Conservation (phyloP, 2,888 invertebrate genomes). For the Melipona beecheii region DNA sequence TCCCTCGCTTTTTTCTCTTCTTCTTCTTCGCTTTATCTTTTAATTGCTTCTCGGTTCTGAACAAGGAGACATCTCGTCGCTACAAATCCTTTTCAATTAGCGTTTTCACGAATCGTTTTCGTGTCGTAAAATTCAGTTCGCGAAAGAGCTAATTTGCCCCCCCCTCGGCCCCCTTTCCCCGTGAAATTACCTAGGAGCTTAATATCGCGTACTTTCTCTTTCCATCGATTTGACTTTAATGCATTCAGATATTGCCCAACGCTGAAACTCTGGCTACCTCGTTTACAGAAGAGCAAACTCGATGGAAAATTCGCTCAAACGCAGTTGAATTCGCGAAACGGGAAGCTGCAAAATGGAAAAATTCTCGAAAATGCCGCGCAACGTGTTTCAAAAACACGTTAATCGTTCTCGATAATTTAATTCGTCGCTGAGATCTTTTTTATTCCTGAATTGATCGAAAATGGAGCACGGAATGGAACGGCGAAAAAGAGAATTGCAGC, state of each 20-base stretch:
- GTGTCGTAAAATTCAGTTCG: neutral
- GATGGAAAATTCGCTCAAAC: neutral
- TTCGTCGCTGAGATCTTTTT: neutral
- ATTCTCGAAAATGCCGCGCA: no score
- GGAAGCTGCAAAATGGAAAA: no score
- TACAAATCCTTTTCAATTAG: neutral
- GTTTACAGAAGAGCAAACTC: neutral
- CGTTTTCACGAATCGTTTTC: no score
- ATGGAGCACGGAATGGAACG: neutral
- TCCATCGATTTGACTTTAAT: conserved; percentile 23
- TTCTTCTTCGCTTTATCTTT: neutral
- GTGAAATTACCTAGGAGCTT: neutral
- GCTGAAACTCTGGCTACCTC: neutral
- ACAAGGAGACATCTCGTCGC: no score
- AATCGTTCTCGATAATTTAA: neutral
- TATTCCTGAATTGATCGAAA: neutral
- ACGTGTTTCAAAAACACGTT: neutral
- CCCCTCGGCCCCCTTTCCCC: neutral
- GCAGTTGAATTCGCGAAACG: no score
- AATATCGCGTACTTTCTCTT: conserved; percentile 15
- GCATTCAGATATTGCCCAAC: neutral
- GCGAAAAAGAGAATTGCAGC: conserved; percentile 10
- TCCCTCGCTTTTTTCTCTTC: neutral
- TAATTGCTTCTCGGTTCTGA: no score
- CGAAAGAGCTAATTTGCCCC: conserved; percentile 6